phyloP scores from a whole-genome alignment of 2,113 vertebrate genomes.

The Festucalex cinctus region DNA sequence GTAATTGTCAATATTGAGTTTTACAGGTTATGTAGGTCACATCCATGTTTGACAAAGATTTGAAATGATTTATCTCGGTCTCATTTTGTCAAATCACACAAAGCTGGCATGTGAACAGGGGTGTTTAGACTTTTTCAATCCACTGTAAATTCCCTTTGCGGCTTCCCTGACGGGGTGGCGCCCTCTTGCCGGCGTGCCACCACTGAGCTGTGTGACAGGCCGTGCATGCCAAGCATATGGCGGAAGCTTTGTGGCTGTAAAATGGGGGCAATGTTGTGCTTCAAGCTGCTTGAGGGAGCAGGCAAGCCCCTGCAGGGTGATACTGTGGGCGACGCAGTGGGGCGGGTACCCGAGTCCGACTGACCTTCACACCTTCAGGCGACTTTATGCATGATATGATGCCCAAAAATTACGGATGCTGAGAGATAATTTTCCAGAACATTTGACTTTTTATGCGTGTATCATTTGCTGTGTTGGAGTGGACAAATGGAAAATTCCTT shows the following conservation, averaged over 20 bases:
- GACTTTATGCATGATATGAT: background rate
- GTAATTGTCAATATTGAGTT: too few species aligned
- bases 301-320: constrained; percentile 34
- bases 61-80: too few species aligned
- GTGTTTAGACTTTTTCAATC: background rate
- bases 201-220: constrained; percentile 45
- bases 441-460: too few species aligned
- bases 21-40: too few species aligned
- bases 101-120: background rate
- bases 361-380: constrained; percentile 64
- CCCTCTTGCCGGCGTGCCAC: constrained; percentile 36
- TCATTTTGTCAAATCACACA: background rate
- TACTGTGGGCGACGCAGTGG: constrained; percentile 10
- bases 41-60: too few species aligned
- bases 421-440: background rate
- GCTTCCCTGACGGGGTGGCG: constrained; percentile 49
- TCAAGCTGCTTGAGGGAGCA: constrained; percentile 18
- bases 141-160: constrained; percentile 30
- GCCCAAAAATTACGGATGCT: background rate
- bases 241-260: constrained; percentile 13
- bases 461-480: background rate
- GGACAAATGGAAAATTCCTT: background rate
- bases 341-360: constrained; percentile 19
- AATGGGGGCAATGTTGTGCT: constrained; percentile 21
- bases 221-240: constrained; percentile 36